Conservation (phyloP, 2,113 vertebrate genomes). For the Monarcha castaneiventris region DNA sequence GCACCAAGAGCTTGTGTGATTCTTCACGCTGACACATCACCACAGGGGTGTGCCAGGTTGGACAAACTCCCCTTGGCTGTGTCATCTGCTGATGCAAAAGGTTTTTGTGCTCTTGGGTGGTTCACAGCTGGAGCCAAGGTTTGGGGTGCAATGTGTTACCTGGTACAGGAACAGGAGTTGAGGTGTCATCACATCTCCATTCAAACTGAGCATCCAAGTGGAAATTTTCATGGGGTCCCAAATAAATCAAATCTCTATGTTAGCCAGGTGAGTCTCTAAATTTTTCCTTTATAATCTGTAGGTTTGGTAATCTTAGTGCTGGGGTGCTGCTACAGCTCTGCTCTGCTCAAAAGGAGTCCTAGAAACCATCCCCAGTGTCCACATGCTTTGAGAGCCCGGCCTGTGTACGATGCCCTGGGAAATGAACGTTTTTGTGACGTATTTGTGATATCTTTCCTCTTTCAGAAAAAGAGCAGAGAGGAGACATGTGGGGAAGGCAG, state of each 20-base stretch:
- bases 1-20: accelerated
- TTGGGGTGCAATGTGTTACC: not conserved
- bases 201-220: not conserved
- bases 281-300: not conserved
- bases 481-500: constrained; percentile 93
- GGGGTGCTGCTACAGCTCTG: not conserved
- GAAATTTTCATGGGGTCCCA: not conserved
- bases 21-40: not conserved
- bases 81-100: not conserved
- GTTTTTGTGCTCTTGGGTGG: not conserved
- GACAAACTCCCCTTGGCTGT: not conserved
- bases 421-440: not conserved
- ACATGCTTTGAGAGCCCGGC: not conserved
- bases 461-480: constrained; percentile 94
- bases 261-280: not conserved
- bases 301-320: not conserved
- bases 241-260: not conserved
- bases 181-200: not conserved
- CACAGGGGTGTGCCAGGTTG: not conserved
- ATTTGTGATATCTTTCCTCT: not conserved
- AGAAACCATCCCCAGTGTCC: not conserved
- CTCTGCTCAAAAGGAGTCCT: not conserved
- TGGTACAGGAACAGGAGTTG: not conserved
- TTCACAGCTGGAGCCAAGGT: not conserved
- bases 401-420: accelerated